phyloP scores from a whole-genome alignment of 2,888 invertebrate species.

The Dione juno region DNA sequence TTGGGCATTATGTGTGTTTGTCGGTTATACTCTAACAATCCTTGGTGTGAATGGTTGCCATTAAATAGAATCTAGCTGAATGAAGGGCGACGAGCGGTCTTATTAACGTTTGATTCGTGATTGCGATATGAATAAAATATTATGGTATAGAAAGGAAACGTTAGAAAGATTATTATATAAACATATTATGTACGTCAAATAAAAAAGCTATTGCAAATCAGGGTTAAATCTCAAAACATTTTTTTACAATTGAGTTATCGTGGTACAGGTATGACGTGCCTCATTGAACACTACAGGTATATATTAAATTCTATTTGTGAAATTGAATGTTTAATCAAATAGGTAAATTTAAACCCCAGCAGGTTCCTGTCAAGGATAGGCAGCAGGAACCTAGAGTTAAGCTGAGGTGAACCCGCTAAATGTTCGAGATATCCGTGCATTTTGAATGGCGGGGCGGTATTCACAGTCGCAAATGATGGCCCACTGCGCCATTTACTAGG shows the following conservation, averaged over 20 bases:
- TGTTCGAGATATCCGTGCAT: too few species aligned
- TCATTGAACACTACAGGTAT: neutral
- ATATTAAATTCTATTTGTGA: too few species aligned
- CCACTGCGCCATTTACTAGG: too few species aligned
- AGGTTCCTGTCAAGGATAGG: too few species aligned
- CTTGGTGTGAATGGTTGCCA: slow-evolving; percentile 45
- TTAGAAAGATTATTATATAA: neutral
- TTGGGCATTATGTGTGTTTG: slow-evolving; percentile 49
- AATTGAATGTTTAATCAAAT: too few species aligned
- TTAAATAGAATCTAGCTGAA: slow-evolving; percentile 41
- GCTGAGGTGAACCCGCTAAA: too few species aligned
- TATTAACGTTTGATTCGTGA: slow-evolving; percentile 22
- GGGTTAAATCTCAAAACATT: neutral
- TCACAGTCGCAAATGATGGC: too few species aligned
- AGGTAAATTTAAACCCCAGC: too few species aligned
- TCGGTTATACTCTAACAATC: slow-evolving; percentile 53
- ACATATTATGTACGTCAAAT: neutral
- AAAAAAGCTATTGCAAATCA: neutral
- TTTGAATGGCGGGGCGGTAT: too few species aligned
- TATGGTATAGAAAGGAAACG: neutral
- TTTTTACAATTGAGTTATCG: neutral
- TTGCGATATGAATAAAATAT: slow-evolving; percentile 27
- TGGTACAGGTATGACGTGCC: neutral
- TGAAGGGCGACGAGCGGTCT: slow-evolving; percentile 34
- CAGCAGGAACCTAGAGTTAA: too few species aligned